Base-by-base conservation (phyloP, 2,797 vertebrate species). In the Distichodus sexfasciatus region DNA sequence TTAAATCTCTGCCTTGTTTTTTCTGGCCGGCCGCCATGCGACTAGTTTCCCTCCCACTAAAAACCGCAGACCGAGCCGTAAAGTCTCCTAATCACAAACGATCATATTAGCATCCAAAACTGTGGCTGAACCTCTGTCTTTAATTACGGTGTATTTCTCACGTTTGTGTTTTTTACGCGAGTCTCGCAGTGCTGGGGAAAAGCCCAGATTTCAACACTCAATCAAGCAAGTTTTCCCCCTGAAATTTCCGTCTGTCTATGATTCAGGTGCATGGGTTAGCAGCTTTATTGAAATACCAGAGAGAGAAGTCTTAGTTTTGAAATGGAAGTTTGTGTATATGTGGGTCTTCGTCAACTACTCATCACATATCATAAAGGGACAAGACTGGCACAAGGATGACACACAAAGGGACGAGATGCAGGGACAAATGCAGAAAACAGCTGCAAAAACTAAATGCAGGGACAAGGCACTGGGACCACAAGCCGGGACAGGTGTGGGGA, bases 61-160 rank as follows among this genome's bases (percentile, higher is more conserved):
- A 62, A 76, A 69, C 66, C 70, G 3, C 75, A 47, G 26, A 7
- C 40, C 4, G 17, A 54, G 69, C 43, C 53, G 23, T 51, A 31
- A 69, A 21, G 47, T 60, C 53, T 66, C 47, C 69, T 77, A 74
- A 77, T 74, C 62, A 54, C 29, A 48, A 61, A 9, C 59, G 72
- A 70, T 57, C 36, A 38, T 50, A 69, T 74, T 76, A 65, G 54
- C 67, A 65, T 29, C 47, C 38, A 63, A 74, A n/a, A 76, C 23
- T n/a, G 23, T 35, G 38, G 40, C 41, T 51, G 44, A n/a, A 9
- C 33, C 61, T 63, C 54, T 55, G 63, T 58, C 47, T 71, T 65
- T 66, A 73, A 73, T 76, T 71, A 75, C 58, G 38, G 46, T 61
- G 67, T 74, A 63, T 68, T 71, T 75, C 23, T n/a, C 55, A 74